These are phyloP conservation scores for Ephydatia muelleri DNA, from an alignment of 37 sponge, comb jelly and placozoan genomes.

Conservation along the genomic window DNA sequence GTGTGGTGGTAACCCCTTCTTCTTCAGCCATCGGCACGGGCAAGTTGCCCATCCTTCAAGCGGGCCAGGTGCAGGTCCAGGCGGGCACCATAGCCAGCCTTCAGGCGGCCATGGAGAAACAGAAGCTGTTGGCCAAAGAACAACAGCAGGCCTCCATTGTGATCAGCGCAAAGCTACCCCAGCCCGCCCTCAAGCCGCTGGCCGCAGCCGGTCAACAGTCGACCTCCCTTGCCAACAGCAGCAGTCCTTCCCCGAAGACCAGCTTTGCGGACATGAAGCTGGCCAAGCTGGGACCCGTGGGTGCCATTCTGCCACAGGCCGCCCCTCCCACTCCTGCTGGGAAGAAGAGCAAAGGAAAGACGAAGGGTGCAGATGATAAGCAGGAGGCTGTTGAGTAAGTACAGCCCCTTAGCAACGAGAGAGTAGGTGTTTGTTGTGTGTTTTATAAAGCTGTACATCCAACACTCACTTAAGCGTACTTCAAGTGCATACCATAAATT, in stretches of 20 bases:
- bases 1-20: neutral
- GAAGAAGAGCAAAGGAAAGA: conserved; percentile 24
- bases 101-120: conserved; percentile 20
- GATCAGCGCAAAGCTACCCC: neutral
- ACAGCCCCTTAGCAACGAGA: neutral
- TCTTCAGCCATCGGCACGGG: neutral
- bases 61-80: neutral
- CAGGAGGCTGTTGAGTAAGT: conserved; percentile 19
- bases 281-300: neutral
- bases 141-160: conserved; percentile 19
- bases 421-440: neutral
- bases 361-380: neutral
- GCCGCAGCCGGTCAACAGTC: neutral
- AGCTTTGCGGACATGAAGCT: conserved; percentile 35
- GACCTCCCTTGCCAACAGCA: neutral
- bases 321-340: neutral
- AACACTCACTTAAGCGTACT: too few relatives aligned
- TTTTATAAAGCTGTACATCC: neutral
- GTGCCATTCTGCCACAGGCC: neutral
- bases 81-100: neutral
- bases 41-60: neutral
- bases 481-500: neutral
- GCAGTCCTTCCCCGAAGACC: neutral
- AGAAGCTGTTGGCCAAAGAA: conserved; percentile 23
- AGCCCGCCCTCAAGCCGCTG: neutral